These are phyloP conservation scores for Electrona antarctica DNA, from an alignment of 2,113 vertebrate species.

Conservation along the genomic window DNA sequence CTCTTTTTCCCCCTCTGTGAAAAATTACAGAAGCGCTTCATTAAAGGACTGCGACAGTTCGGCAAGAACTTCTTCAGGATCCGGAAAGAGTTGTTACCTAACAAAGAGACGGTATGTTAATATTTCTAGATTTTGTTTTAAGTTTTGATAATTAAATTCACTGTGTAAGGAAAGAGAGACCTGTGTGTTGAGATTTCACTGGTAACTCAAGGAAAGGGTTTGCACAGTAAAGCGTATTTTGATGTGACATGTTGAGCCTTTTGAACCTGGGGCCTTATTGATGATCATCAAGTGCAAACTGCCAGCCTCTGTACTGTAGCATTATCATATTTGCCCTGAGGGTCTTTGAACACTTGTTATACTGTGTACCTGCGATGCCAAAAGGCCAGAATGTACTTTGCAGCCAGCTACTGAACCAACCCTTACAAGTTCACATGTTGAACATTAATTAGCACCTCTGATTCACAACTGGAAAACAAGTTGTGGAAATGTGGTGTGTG, in stretches of 20 bases:
- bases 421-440: constrained; percentile 20
- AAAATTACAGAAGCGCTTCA: constrained; percentile 92
- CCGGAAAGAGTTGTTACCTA: constrained; percentile 94
- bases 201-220: constrained; percentile 5
- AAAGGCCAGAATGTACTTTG: constrained; percentile 5
- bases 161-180: constrained; percentile 4
- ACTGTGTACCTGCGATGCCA: constrained; percentile 5
- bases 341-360: constrained; percentile 4
- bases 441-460: constrained; percentile 51
- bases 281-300: constrained; percentile 32
- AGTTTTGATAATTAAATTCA: background rate
- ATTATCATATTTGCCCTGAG: constrained; percentile 28
- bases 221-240: constrained; percentile 5
- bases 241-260: constrained; percentile 26
- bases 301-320: constrained; percentile 22
- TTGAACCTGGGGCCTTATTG: constrained; percentile 45
- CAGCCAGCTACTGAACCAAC: constrained; percentile 17
- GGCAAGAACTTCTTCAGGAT: constrained; percentile 99
- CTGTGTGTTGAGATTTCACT: background rate
- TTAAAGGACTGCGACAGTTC: constrained; percentile 96
- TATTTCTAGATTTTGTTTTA: constrained; percentile 18
- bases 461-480: constrained; percentile 52
- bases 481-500: constrained; percentile 44
- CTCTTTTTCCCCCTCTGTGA: constrained; percentile 55
- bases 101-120: constrained; percentile 90